These are phyloP conservation scores for Danio jaintianensis DNA, from an alignment of 2,797 vertebrate species.

Conservation along the genomic window DNA sequence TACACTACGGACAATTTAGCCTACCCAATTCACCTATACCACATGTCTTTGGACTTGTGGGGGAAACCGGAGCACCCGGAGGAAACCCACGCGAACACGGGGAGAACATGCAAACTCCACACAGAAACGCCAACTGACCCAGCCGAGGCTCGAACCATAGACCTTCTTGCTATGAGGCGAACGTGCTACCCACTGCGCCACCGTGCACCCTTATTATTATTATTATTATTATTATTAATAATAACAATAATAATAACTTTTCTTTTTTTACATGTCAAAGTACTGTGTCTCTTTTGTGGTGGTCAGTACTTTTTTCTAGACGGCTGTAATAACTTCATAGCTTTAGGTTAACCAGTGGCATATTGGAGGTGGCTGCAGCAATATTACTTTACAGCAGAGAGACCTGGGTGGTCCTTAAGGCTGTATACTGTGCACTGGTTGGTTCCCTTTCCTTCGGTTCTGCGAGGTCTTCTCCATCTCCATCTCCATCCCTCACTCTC, in stretches of 20 bases:
- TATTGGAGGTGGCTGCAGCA: slow-evolving; percentile 25
- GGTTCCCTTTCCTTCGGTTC: slow-evolving; percentile 25
- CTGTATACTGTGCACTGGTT: slow-evolving; percentile 15
- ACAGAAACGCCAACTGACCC: no score
- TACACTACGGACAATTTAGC: no score
- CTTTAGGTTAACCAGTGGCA: slow-evolving; percentile 11
- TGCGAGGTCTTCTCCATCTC: slow-evolving; percentile 14
- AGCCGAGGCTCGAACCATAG: no score
- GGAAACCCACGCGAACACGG: no score
- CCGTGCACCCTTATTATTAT: no score
- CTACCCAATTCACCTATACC: no score
- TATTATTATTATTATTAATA: no score
- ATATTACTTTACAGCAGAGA: slow-evolving; percentile 40
- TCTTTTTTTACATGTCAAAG: slow-evolving; percentile 1
- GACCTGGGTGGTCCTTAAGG: slow-evolving; percentile 55
- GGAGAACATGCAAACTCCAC: no score
- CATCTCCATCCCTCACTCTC: slow-evolving; percentile 28
- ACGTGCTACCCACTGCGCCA: no score
- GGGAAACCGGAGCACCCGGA: no score
- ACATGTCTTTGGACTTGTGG: no score
- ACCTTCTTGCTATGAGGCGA: no score
- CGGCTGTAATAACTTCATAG: slow-evolving; percentile 22
- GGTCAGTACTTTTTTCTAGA: slow-evolving; percentile 21
- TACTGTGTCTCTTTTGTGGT: not conserved
- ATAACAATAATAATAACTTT: not conserved